Percentiles rank a stretch among this genome's conserved stretches.
phyloP scores from a whole-genome alignment of 2,113 vertebrate species.

The Rhynchopsitta pachyrhyncha region DNA sequence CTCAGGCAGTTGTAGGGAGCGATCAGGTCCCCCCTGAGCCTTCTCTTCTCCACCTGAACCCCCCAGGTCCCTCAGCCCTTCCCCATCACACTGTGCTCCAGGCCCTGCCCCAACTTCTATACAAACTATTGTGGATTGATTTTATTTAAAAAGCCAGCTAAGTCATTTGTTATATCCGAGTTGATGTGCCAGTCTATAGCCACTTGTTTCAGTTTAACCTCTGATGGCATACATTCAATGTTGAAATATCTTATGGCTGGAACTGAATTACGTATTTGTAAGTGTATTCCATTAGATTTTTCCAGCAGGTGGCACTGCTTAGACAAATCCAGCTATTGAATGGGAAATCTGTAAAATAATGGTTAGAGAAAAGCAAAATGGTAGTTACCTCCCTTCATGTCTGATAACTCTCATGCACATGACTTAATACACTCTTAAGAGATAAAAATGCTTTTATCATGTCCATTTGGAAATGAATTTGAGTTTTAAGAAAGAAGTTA shows the following conservation, averaged over 20 bases:
- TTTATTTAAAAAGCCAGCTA: background rate
- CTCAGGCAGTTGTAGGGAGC: too few relatives aligned
- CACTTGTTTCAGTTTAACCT: background rate
- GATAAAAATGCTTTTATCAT: background rate
- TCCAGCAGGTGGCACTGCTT: slow-evolving; percentile 59
- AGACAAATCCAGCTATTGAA: background rate
- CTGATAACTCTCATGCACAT: background rate
- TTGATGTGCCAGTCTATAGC: background rate
- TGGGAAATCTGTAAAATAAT: background rate
- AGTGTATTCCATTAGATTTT: background rate
- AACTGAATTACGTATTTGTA: background rate
- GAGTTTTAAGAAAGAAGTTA: background rate
- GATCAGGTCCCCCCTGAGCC: too few relatives aligned
- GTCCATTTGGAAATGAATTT: background rate
- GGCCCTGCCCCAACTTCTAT: background rate
- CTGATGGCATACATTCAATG: rapidly evolving
- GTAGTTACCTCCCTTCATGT: background rate
- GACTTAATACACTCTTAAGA: background rate
- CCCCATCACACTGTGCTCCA: background rate
- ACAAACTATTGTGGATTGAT: background rate
- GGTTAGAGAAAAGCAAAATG: background rate
- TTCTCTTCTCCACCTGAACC: background rate
- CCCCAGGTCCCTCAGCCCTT: background rate
- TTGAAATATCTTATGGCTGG: background rate
- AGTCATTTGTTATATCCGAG: background rate